Percentiles rank a stretch among this genome's conserved stretches.
These are phyloP conservation scores for Picus viridis DNA, from an alignment of 2,797 vertebrate species.

Conservation along the genomic window DNA sequence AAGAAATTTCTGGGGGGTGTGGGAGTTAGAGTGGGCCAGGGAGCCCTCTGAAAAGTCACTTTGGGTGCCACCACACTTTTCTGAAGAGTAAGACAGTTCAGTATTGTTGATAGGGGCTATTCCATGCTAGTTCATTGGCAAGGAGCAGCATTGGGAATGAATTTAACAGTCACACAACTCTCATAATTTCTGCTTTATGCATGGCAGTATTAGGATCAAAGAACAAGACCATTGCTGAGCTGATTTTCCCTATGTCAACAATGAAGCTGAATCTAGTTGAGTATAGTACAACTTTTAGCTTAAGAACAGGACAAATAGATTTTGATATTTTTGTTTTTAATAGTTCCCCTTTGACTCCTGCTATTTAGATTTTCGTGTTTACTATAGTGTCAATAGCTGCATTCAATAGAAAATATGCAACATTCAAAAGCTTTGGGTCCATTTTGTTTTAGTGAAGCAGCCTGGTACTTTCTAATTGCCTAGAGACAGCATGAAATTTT, in stretches of 20 bases:
- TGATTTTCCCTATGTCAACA: neutral
- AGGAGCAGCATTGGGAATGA: neutral
- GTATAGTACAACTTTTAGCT: neutral
- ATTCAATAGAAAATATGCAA: neutral
- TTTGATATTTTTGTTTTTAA: neutral
- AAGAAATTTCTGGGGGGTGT: neutral
- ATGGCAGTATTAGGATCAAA: neutral
- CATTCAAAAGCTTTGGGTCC: neutral
- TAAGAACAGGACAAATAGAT: neutral
- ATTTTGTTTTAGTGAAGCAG: slow-evolving; percentile 1
- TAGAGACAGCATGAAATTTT: neutral
- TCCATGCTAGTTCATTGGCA: neutral
- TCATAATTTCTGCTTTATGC: neutral
- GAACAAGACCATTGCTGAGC: neutral
- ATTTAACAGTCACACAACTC: neutral
- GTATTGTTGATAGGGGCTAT: neutral
- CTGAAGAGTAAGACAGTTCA: neutral
- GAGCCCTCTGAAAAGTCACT: neutral
- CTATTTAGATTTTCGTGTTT: neutral
- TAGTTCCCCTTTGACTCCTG: neutral
- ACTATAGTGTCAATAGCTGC: neutral
- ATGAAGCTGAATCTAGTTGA: neutral
- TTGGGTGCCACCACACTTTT: neutral
- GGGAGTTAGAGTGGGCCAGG: neutral
- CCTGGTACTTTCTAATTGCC: neutral